These are phyloP conservation scores for Naja naja DNA, from an alignment of 2,113 vertebrate species.

Conservation along the genomic window DNA sequence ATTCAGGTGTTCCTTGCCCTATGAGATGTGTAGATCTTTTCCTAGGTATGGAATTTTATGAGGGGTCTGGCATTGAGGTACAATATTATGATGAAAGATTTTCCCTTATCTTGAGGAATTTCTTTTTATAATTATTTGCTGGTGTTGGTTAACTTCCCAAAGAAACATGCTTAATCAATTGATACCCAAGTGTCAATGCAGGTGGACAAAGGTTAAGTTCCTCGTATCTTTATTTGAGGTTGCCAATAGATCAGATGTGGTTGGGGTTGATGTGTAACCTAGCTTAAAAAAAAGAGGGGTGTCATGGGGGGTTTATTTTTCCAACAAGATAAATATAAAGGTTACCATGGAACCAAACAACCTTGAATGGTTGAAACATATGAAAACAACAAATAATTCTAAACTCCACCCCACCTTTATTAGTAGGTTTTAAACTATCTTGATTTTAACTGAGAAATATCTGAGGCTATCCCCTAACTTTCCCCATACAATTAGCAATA, in stretches of 20 bases:
- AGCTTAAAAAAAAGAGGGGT: neutral
- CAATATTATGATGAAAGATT: neutral
- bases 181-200: neutral
- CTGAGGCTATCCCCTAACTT: neutral
- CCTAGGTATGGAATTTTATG: neutral
- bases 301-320: neutral
- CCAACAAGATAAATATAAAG: neutral
- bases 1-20: neutral
- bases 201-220: neutral
- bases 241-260: neutral
- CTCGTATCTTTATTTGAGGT: neutral
- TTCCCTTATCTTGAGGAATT: neutral
- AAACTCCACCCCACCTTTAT: neutral
- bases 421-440: neutral
- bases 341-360: neutral
- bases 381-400: neutral
- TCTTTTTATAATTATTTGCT: neutral
- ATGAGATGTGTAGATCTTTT: neutral
- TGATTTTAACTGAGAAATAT: neutral
- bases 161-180: neutral
- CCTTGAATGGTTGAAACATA: neutral
- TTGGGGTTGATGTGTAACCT: neutral
- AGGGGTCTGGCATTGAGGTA: neutral
- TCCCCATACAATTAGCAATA: neutral
- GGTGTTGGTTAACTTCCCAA: neutral